Base-by-base conservation (phyloP, 2,797 vertebrate genomes). In the Leptodactylus fallax region DNA sequence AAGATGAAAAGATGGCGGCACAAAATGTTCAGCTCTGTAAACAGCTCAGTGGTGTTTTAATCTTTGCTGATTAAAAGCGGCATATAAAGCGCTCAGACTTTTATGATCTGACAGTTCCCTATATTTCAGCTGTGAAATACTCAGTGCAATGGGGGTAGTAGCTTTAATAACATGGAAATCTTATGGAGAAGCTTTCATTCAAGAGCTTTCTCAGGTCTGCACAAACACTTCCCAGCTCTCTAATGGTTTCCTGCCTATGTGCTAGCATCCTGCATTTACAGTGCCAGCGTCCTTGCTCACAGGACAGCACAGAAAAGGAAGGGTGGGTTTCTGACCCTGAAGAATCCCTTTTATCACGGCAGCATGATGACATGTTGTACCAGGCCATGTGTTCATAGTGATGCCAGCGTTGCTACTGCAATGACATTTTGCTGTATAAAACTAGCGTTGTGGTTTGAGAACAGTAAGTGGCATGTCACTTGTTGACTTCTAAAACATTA, bases 41-140 rank as follows among this genome's bases (percentile, higher is more conserved):
- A 74, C 71, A 74, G 45, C 45, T n/a, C 71, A 19, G 47, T 77
- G 47, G 74, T 49, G 21, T 77, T 77, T 72, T 77, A 77, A 77
- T 77, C 74, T 77, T n/a, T 53, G 74, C 74, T 77, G 74, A 77
- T 77, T 51, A 77, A 77, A 77, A 77, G 74, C 49, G 7, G 74
- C 47, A 23, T 23, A 51, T 53, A 77, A 77, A 77, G 49, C 74
- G n/a, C 49, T 77, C 21, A 23, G 74, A 77, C 47, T 77, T 77
- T 77, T 77, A 77, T 77, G 74, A 77, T 77, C 74, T 77, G 74
- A 23, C 47, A 77, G 74, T 23, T 77, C 49, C 49, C 74, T 51
- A 53, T 53, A 77, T 77, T 53, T 51, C 74, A 53, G 74, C 53
- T 79, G 53, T 56, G 55, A 79, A 79, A 49, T 13, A 79, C 55